Percentiles rank a stretch among this genome's conserved stretches.
Evolutionary conservation across 2,888 invertebrate genomes (phyloP).

Genomic region (Xestoiulus laeticollis): DNA sequence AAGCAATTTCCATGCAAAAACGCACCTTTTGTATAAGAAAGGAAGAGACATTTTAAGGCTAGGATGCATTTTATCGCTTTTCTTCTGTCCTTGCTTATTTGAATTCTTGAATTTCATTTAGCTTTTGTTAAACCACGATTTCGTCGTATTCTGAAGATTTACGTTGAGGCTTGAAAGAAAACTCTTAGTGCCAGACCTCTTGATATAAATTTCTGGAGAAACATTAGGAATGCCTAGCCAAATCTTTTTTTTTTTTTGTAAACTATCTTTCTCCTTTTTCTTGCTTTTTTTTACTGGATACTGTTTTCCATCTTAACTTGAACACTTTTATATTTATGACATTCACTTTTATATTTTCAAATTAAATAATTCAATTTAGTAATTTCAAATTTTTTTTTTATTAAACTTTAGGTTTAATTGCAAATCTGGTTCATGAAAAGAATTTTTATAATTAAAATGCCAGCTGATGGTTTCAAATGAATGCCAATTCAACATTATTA

Average conservation of each 20-base stretch:
- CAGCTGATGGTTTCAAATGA: too few species aligned
- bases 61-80: slow-evolving; percentile 35
- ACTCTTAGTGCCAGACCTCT: slow-evolving; percentile 5
- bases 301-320: not conserved
- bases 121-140: slow-evolving; percentile 34
- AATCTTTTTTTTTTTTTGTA: not conserved
- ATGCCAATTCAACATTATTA: too few species aligned
- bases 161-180: slow-evolving; percentile 8
- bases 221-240: not conserved
- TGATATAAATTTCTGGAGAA: not conserved
- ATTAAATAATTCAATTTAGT: not conserved
- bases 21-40: not conserved
- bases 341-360: not conserved
- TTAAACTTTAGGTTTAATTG: too few species aligned
- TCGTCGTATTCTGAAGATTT: slow-evolving; percentile 1
- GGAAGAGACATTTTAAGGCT: not conserved
- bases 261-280: not conserved
- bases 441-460: too few species aligned
- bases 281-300: not conserved
- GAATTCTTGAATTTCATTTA: slow-evolving; percentile 43
- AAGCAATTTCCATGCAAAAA: slow-evolving; percentile 14
- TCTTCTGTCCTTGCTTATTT: slow-evolving; percentile 13
- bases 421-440: too few species aligned
- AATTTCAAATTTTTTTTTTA: too few species aligned
- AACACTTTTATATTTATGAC: not conserved